These are phyloP conservation scores for Gortyna flavago DNA, from an alignment of 2,888 invertebrate species.

Conservation along the genomic window DNA sequence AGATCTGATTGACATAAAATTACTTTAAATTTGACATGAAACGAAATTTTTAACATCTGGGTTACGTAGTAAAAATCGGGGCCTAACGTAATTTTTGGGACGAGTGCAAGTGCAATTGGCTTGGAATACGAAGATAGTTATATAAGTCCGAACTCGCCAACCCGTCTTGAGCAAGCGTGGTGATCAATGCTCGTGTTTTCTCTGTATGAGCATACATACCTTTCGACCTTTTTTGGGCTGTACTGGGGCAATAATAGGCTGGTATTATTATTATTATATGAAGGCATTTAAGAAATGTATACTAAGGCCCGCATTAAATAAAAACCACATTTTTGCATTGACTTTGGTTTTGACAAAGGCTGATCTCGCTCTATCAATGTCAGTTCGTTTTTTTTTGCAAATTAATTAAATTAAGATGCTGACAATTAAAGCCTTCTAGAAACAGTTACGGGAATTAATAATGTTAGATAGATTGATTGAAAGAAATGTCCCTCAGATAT, in stretches of 20 bases:
- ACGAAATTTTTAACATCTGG: not conserved
- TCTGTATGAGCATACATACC: not conserved
- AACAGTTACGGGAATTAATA: not conserved
- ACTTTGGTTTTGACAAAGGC: not conserved
- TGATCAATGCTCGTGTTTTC: not conserved
- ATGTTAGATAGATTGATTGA: not conserved
- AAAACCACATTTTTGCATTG: not conserved
- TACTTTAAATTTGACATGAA: not conserved
- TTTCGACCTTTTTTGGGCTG: not conserved
- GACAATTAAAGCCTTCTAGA: not conserved
- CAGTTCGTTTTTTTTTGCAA: not conserved
- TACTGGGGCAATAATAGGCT: not conserved
- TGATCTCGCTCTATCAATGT: not conserved
- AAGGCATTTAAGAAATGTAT: not conserved
- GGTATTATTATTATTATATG: conserved; percentile 1
- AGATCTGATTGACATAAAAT: not conserved
- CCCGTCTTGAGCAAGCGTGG: not conserved
- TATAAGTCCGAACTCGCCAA: not conserved
- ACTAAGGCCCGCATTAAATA: not conserved
- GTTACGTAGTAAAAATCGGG: conserved; percentile 5
- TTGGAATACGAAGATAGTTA: not conserved
- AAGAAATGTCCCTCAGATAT: not conserved
- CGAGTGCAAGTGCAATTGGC: not conserved
- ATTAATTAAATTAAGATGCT: not conserved
- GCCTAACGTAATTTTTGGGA: not conserved